These are phyloP conservation scores for Drosophila prostipennis DNA, from an alignment of 2,888 invertebrate species.

Conservation along the genomic window DNA sequence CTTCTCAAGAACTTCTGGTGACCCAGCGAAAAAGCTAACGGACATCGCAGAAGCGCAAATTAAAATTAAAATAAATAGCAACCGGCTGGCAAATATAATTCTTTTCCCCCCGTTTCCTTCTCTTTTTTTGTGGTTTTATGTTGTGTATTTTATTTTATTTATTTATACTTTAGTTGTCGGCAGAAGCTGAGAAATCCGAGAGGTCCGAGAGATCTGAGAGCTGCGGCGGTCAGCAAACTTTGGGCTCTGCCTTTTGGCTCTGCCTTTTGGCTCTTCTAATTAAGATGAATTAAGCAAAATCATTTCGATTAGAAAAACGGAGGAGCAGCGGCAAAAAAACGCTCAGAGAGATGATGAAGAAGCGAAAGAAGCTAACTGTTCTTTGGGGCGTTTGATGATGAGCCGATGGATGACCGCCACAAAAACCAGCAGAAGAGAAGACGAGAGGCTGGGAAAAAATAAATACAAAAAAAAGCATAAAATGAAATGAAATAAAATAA, in stretches of 20 bases:
- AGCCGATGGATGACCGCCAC: slow-evolving; percentile 56
- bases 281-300: slow-evolving; percentile 80
- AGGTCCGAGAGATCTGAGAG: slow-evolving; percentile 4
- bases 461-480: slow-evolving; percentile 23
- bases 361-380: slow-evolving; percentile 60
- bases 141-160: slow-evolving; percentile 30
- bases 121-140: slow-evolving; percentile 15
- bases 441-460: slow-evolving; percentile 2
- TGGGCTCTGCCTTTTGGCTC: slow-evolving; percentile 47
- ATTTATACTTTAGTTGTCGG: slow-evolving; percentile 45
- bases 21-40: slow-evolving; percentile 53
- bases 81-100: slow-evolving; percentile 30
- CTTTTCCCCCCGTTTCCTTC: not conserved
- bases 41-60: slow-evolving; percentile 47
- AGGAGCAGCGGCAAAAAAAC: slow-evolving; percentile 15
- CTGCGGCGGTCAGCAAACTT: slow-evolving; percentile 65
- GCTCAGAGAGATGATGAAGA: slow-evolving; percentile 29
- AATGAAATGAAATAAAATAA: slow-evolving; percentile 2
- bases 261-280: slow-evolving; percentile 70
- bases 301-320: slow-evolving; percentile 75
- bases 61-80: slow-evolving; percentile 53
- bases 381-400: slow-evolving; percentile 70
- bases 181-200: slow-evolving; percentile 23
- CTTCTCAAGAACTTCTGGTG: slow-evolving; percentile 35
- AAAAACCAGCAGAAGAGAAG: not conserved